Evolutionary conservation across 2,888 invertebrate genomes (phyloP).

Genomic region (Cybosia mesomella): DNA sequence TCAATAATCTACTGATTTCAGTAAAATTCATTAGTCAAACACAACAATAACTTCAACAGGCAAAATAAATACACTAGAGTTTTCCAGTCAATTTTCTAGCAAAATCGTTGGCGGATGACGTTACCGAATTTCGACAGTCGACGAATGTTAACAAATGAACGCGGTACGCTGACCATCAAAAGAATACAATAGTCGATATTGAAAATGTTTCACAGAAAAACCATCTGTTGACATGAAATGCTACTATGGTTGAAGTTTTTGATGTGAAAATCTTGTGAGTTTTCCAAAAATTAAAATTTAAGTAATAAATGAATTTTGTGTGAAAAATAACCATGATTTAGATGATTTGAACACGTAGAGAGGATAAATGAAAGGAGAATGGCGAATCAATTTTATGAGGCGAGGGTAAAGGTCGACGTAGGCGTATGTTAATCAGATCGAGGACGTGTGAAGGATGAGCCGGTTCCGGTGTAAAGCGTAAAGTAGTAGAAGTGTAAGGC

Average conservation of each 20-base stretch:
- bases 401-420: too few relatives aligned
- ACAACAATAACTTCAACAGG: not conserved
- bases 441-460: too few relatives aligned
- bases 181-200: constrained; percentile 50
- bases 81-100: not conserved
- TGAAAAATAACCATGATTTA: too few relatives aligned
- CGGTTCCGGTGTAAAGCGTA: too few relatives aligned
- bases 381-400: too few relatives aligned
- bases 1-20: not conserved
- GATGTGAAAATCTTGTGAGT: constrained; percentile 29
- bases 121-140: constrained; percentile 15
- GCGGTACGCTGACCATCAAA: constrained; percentile 48
- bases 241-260: not conserved
- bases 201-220: constrained; percentile 45
- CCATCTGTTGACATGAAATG: constrained; percentile 43
- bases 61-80: not conserved
- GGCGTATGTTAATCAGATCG: too few relatives aligned
- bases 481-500: too few relatives aligned
- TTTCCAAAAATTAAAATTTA: not conserved
- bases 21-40: not conserved
- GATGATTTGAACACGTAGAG: too few relatives aligned
- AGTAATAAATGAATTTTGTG: too few relatives aligned
- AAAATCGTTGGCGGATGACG: constrained; percentile 19
- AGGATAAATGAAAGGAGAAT: too few relatives aligned
- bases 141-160: constrained; percentile 42